phyloP scores from a whole-genome alignment of 2,888 invertebrate genomes.

The Zaprionus bogoriensis region DNA sequence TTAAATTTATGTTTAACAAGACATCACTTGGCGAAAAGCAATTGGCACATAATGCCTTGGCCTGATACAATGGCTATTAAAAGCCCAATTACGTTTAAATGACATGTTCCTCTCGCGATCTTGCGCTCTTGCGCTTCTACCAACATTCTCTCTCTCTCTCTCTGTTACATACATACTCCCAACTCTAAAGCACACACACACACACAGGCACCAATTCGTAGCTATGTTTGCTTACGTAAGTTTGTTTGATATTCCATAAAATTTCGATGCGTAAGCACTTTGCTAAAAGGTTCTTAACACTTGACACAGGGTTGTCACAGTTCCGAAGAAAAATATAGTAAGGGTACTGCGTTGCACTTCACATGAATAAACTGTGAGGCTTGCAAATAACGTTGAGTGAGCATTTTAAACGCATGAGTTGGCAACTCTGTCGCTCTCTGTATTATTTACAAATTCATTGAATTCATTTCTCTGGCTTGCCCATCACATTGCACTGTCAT shows the following conservation, averaged over 20 bases:
- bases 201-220: too few relatives aligned
- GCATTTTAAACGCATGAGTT: not conserved
- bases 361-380: too few relatives aligned
- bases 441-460: too few relatives aligned
- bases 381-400: not conserved
- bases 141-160: slow-evolving; percentile 3
- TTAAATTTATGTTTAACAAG: slow-evolving; percentile 69
- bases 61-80: slow-evolving; percentile 74
- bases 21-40: slow-evolving; percentile 57
- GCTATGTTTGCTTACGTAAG: slow-evolving; percentile 13
- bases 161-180: too few relatives aligned
- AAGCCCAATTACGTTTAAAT: slow-evolving; percentile 74
- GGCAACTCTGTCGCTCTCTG: not conserved
- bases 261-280: slow-evolving; percentile 60
- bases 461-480: too few relatives aligned
- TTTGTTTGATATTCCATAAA: slow-evolving; percentile 12
- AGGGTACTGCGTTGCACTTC: too few relatives aligned
- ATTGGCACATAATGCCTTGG: slow-evolving; percentile 66
- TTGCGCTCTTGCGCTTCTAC: not conserved
- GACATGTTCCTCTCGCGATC: slow-evolving; percentile 41
- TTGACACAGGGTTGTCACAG: slow-evolving; percentile 47
- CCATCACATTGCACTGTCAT: too few relatives aligned
- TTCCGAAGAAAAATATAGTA: not conserved
- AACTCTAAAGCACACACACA: too few relatives aligned
- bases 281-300: slow-evolving; percentile 36